Base-by-base conservation (phyloP, 1,140 invertebrate species). In the Dufourea novaeangliae region DNA sequence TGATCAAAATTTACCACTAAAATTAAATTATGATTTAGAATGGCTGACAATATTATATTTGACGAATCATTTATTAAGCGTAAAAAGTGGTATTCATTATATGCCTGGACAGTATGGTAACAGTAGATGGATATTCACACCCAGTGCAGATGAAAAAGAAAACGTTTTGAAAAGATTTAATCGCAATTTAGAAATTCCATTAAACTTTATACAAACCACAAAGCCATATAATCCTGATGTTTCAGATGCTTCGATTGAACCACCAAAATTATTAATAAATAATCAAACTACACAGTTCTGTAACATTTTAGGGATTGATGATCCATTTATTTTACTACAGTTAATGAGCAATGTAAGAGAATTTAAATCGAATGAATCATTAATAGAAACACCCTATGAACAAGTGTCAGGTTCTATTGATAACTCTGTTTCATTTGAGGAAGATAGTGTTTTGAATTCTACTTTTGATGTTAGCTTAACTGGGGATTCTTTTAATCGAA, bases 41-140 rank as follows among this genome's bases (percentile, higher is more conserved):
- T 99, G 98, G 98, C 91, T 99, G 29, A 95, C 95, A 29, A 95
- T 99, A 86, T 93, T 99, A 34, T 95, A 95, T 87, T 94, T 95
- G 59, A 99, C 98, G 1, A 97, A 99, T 94, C 96, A 98, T 92
- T 93, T 99, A 32, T 89, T 98, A 34, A 96, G 94, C 88, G 94
- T 97, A 0, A 96, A 95, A 87, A 94, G 92, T 82, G 90, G 91
- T 10, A 93, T 93, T 41, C 94, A 95, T 74, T 98, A 96, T 87
- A 95, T 98, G 94, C 98, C 98, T 20, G 96, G 96, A 20, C 94
- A 95, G 46, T 94, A 94, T 46, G 93, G 94, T 20, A 91, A 92
- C 78, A 94, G 95, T 56, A 95, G 97, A 83, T 97, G 93, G 92
- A 91, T 95, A 74, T 98, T 97, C 88, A 95, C 94, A 27, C 97